Evolutionary conservation across 2,888 invertebrate species (phyloP).

Genomic region (Leptogaster cylindrica): DNA sequence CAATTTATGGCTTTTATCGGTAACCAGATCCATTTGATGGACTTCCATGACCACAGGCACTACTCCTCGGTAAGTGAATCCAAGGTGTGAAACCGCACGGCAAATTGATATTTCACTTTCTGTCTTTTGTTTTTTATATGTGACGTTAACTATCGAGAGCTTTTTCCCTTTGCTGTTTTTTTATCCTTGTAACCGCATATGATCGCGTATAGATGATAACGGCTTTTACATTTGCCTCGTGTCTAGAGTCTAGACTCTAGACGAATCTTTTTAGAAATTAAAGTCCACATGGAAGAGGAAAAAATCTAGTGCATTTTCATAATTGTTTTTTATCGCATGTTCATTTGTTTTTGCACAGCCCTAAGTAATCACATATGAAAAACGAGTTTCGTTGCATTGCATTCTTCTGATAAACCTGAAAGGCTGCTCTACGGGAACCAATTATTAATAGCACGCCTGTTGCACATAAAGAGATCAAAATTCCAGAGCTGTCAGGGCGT

Average conservation of each 20-base stretch:
- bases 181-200: too few relatives aligned
- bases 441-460: conserved; percentile 38
- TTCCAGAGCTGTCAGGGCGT: conserved; percentile 37
- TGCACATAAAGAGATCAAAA: conserved; percentile 40
- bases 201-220: too few relatives aligned
- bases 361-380: conserved; percentile 15
- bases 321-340: background rate
- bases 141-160: conserved; percentile 19
- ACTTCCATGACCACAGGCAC: conserved; percentile 9
- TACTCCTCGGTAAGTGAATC: conserved; percentile 21
- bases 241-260: conserved; percentile 14
- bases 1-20: background rate
- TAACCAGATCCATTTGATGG: too few relatives aligned
- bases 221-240: too few relatives aligned
- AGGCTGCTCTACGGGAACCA: conserved; percentile 32
- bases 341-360: background rate
- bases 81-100: conserved; percentile 34
- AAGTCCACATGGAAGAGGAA: conserved; percentile 12
- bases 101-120: conserved; percentile 34
- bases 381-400: conserved; percentile 12
- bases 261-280: background rate
- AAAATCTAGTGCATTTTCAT: too few relatives aligned
- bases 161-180: background rate
- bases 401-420: conserved; percentile 32
- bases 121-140: conserved; percentile 15